Percentiles rank a stretch among this genome's conserved stretches.
phyloP scores from a whole-genome alignment of 2,797 vertebrate genomes.

The Lithobates sylvaticus region DNA sequence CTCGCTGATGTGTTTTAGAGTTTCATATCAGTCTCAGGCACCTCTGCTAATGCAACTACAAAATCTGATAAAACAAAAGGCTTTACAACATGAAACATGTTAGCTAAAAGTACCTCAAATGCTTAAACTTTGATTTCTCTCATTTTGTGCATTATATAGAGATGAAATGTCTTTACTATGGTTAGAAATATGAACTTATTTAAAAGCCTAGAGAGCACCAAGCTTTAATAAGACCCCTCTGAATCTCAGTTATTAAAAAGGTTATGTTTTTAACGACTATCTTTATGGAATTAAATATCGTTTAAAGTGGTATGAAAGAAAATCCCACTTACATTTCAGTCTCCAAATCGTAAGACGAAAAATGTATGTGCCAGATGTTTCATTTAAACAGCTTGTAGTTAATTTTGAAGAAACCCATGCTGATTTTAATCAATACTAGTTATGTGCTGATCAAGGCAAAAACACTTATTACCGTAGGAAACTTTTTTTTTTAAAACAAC shows the following conservation, averaged over 20 bases:
- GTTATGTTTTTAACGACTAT: slow-evolving; percentile 11
- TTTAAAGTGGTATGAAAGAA: slow-evolving; percentile 18
- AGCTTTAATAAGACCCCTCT: slow-evolving; percentile 21
- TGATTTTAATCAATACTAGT: slow-evolving; percentile 38
- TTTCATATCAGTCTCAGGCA: slow-evolving; percentile 3
- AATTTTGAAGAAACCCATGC: background rate
- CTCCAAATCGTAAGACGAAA: background rate
- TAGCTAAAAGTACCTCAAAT: slow-evolving; percentile 12
- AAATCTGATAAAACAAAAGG: slow-evolving; percentile 24
- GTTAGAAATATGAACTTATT: slow-evolving; percentile 22
- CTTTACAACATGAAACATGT: slow-evolving; percentile 15
- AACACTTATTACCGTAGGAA: background rate
- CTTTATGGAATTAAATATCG: slow-evolving; percentile 34
- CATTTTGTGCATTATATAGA: slow-evolving; percentile 13
- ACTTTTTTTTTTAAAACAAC: too few relatives aligned
- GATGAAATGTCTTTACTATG: slow-evolving; percentile 47
- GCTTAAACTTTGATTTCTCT: slow-evolving; percentile 25
- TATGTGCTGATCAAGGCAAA: slow-evolving; percentile 15
- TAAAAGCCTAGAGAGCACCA: slow-evolving; percentile 5
- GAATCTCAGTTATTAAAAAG: slow-evolving; percentile 22
- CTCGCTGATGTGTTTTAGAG: background rate
- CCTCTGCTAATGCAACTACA: slow-evolving; percentile 26
- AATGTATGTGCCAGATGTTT: background rate
- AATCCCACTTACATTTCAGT: background rate
- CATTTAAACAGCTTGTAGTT: slow-evolving; percentile 21